Evolutionary conservation across 2,888 invertebrate genomes (phyloP).

Genomic region (Hirtodrosophila cameraria): DNA sequence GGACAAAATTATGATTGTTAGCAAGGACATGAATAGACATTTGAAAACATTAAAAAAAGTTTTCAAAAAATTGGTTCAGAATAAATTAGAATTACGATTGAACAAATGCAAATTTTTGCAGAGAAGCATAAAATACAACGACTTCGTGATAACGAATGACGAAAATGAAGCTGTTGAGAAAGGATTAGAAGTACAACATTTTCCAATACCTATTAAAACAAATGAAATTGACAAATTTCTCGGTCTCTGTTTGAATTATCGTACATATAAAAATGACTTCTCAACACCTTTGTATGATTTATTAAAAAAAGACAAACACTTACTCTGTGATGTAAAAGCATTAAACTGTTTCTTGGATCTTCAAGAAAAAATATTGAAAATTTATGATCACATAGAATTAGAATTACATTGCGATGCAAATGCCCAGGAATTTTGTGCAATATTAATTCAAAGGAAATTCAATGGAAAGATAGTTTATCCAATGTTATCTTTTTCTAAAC

Average conservation of each 20-base stretch:
- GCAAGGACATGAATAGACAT: constrained; percentile 1
- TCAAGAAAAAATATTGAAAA: too few species aligned
- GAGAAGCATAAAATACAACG: constrained; percentile 8
- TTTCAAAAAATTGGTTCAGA: constrained; percentile 4
- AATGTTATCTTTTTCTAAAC: neutral
- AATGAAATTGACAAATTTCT: constrained; percentile 6
- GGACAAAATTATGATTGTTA: constrained; percentile 28
- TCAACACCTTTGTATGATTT: constrained; percentile 27
- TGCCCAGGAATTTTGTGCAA: constrained; percentile 10
- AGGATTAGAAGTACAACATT: constrained; percentile 10
- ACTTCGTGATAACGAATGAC: constrained; percentile 22
- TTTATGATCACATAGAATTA: constrained; percentile 12
- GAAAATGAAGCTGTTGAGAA: constrained; percentile 10
- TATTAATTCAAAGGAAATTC: neutral
- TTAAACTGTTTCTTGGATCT: constrained; percentile 11
- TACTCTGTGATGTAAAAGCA: neutral
- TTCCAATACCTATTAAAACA: constrained; percentile 4
- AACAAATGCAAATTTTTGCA: constrained; percentile 15
- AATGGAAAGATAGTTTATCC: too few species aligned
- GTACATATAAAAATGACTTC: too few species aligned
- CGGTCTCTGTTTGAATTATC: constrained; percentile 25
- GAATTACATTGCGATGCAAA: constrained; percentile 18
- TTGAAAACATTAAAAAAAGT: constrained; percentile 15
- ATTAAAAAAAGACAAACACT: constrained; percentile 19
- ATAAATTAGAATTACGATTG: constrained; percentile 6